These are phyloP conservation scores for Vanacampus margaritifer DNA, from an alignment of 2,113 vertebrate species.

Conservation along the genomic window DNA sequence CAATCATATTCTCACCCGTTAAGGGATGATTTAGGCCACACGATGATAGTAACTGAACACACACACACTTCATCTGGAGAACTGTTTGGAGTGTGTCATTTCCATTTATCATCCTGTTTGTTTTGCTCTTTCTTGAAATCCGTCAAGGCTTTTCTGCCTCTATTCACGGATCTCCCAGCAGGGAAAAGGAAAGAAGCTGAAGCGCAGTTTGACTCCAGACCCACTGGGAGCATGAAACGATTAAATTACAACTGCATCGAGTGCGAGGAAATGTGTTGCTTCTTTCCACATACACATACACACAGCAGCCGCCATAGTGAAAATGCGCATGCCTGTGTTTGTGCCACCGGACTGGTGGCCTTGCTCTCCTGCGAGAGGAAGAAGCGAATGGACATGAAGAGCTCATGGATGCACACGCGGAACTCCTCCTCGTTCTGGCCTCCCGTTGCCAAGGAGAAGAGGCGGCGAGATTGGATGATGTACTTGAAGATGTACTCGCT, in stretches of 20 bases:
- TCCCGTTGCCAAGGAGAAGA: constrained; percentile 92
- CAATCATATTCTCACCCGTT: too few relatives aligned
- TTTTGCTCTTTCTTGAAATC: constrained; percentile 41
- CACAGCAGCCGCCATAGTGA: neutral
- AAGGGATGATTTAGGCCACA: too few relatives aligned
- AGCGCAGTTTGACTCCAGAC: constrained; percentile 31
- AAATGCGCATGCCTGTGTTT: constrained; percentile 80
- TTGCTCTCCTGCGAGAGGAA: constrained; percentile 96
- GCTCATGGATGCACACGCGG: constrained; percentile 90
- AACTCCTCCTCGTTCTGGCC: constrained; percentile 98
- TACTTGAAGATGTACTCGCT: constrained; percentile 98
- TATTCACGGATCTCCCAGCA: constrained; percentile 34
- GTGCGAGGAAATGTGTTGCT: neutral
- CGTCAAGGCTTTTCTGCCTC: constrained; percentile 13
- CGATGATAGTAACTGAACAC: neutral
- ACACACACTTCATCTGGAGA: constrained; percentile 1
- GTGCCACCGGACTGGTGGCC: constrained; percentile 79
- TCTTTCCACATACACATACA: neutral
- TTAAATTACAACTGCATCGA: constrained; percentile 43
- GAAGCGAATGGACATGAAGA: constrained; percentile 97
- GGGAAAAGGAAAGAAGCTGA: constrained; percentile 28
- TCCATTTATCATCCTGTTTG: constrained; percentile 51
- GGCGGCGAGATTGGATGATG: constrained; percentile 91
- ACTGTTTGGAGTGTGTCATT: constrained; percentile 43
- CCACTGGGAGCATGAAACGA: constrained; percentile 38